These are phyloP conservation scores for Scophthalmus maximus DNA, from an alignment of 2,113 vertebrate species.

Conservation along the genomic window DNA sequence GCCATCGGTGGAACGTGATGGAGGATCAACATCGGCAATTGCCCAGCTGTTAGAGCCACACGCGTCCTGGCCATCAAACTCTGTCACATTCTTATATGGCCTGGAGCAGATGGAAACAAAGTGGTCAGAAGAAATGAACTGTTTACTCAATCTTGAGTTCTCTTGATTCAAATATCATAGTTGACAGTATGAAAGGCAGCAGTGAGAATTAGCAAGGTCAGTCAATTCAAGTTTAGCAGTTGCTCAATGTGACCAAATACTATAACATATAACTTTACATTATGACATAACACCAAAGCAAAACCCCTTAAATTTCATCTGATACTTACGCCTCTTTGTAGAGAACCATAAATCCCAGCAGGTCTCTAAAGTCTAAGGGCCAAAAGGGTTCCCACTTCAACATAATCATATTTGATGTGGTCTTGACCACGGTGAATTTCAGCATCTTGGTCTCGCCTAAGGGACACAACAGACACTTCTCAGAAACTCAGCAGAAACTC, in stretches of 20 bases:
- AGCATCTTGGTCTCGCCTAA: constrained; percentile 92
- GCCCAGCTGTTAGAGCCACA: constrained; percentile 98
- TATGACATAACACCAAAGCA: neutral
- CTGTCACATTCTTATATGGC: constrained; percentile 93
- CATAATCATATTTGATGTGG: constrained; percentile 88
- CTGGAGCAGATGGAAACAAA: constrained; percentile 65
- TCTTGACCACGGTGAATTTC: constrained; percentile 88
- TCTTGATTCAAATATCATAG: neutral
- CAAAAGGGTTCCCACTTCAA: constrained; percentile 93
- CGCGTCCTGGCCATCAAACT: constrained; percentile 96
- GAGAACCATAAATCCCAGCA: constrained; percentile 97
- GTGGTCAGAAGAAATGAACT: neutral
- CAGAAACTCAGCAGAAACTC: neutral
- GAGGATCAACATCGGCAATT: constrained; percentile 94
- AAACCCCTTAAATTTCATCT: neutral
- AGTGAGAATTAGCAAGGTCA: neutral
- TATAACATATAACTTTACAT: neutral
- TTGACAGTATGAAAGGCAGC: neutral
- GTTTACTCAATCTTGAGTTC: too few species aligned
- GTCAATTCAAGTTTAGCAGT: too few species aligned
- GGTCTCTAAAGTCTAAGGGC: constrained; percentile 94
- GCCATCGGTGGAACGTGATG: constrained; percentile 80
- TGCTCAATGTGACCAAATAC: neutral
- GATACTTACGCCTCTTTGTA: constrained; percentile 97
- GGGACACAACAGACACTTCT: constrained; percentile 19